phyloP scores from a whole-genome alignment of 2,113 vertebrate genomes.

The Epinephelus cyanopodus region DNA sequence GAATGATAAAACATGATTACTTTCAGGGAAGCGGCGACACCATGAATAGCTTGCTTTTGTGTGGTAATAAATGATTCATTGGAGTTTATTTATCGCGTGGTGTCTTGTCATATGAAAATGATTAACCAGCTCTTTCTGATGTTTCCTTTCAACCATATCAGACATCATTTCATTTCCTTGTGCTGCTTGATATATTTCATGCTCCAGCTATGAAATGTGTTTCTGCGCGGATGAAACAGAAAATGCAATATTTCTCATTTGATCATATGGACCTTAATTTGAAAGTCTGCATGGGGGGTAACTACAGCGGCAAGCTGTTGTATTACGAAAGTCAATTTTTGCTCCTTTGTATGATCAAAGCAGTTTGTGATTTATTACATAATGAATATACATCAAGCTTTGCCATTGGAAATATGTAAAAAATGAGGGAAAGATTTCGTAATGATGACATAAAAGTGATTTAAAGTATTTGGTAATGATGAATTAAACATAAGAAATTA shows the following conservation, averaged over 20 bases:
- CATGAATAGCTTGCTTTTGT: slow-evolving; percentile 60
- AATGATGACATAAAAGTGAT: slow-evolving; percentile 1
- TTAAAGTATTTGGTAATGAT: background rate
- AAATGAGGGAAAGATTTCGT: background rate
- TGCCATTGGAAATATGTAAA: slow-evolving; percentile 1
- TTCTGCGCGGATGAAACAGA: slow-evolving; percentile 58
- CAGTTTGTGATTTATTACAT: slow-evolving; percentile 13
- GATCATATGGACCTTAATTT: slow-evolving; percentile 41
- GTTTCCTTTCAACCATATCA: slow-evolving; percentile 71
- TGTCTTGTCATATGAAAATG: slow-evolving; percentile 75
- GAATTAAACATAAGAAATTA: background rate
- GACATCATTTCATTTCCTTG: slow-evolving; percentile 75
- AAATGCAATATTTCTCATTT: slow-evolving; percentile 52
- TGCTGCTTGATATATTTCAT: slow-evolving; percentile 55
- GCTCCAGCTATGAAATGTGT: slow-evolving; percentile 54
- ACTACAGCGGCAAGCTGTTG: slow-evolving; percentile 6
- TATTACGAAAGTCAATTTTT: slow-evolving; percentile 18
- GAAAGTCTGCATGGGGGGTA: slow-evolving; percentile 23
- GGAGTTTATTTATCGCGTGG: slow-evolving; percentile 67
- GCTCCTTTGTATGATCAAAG: slow-evolving; percentile 18
- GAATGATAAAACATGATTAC: slow-evolving; percentile 74
- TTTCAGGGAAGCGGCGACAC: slow-evolving; percentile 47
- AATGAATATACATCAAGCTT: slow-evolving; percentile 15
- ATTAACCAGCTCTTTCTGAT: slow-evolving; percentile 71
- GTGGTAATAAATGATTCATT: slow-evolving; percentile 72